phyloP scores from a whole-genome alignment of 2,797 vertebrate genomes.

The Chiloscyllium punctatum region DNA sequence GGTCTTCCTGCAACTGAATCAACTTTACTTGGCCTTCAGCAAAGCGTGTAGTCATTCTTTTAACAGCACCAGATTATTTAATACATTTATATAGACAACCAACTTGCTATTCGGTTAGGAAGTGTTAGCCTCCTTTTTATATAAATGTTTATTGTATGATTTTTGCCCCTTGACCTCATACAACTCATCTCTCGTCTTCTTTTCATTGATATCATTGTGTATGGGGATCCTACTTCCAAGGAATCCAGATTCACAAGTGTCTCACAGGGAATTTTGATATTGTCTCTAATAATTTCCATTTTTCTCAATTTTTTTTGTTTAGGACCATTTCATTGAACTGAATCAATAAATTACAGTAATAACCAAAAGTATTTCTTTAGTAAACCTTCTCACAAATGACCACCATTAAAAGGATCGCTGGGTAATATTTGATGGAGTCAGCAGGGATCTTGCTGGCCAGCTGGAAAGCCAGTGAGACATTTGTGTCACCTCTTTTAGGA shows the following conservation, averaged over 20 bases:
- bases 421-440: neutral
- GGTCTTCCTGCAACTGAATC: neutral
- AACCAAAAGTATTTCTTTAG: neutral
- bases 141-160: neutral
- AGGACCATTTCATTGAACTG: neutral
- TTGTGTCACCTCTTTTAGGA: no score
- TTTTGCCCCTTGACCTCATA: neutral
- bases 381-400: neutral
- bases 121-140: neutral
- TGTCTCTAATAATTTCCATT: neutral
- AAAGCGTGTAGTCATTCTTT: neutral
- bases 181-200: neutral
- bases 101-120: neutral
- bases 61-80: constrained; percentile 20
- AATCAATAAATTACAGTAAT: neutral
- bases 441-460: no score
- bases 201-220: neutral
- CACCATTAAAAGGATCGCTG: neutral
- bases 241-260: neutral
- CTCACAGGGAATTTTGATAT: neutral
- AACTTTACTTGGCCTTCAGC: constrained; percentile 20
- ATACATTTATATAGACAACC: neutral
- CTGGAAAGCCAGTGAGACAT: neutral
- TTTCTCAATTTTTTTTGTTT: neutral
- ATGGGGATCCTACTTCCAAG: neutral